Conservation (phyloP, 2,888 invertebrate species). For the Agrochola macilenta region DNA sequence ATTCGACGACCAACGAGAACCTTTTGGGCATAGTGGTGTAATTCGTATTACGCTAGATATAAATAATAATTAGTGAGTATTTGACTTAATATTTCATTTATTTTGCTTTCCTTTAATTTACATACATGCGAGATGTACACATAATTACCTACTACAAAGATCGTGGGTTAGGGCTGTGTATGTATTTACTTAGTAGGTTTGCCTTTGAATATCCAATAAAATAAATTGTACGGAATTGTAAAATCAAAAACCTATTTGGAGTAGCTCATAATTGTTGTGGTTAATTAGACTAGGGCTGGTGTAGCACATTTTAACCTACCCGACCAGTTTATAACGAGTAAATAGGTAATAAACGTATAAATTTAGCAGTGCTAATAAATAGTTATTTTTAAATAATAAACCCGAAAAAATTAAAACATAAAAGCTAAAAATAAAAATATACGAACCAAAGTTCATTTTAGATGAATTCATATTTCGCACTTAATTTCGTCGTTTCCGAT, state of each 20-base stretch:
- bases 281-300: background rate
- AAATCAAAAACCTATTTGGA: background rate
- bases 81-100: background rate
- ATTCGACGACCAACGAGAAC: slow-evolving; percentile 60
- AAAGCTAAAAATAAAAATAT: slow-evolving; percentile 32
- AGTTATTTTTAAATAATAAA: background rate
- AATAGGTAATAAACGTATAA: background rate
- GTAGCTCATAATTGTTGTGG: background rate
- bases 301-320: background rate
- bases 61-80: background rate
- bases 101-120: background rate
- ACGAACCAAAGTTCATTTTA: slow-evolving; percentile 60
- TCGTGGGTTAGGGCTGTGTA: background rate
- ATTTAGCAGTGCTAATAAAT: background rate
- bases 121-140: background rate
- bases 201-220: background rate
- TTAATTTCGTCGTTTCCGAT: slow-evolving; percentile 15
- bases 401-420: background rate
- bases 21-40: slow-evolving; percentile 10
- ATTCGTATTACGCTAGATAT: background rate
- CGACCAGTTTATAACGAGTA: background rate
- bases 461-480: slow-evolving; percentile 40
- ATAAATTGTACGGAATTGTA: background rate
- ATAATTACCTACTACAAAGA: background rate
- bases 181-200: background rate